A percentile compares a stretch with the other conserved stretches of the same genome.
phyloP scores from a whole-genome alignment of 2,797 vertebrate species.

The Selene dorsalis region DNA sequence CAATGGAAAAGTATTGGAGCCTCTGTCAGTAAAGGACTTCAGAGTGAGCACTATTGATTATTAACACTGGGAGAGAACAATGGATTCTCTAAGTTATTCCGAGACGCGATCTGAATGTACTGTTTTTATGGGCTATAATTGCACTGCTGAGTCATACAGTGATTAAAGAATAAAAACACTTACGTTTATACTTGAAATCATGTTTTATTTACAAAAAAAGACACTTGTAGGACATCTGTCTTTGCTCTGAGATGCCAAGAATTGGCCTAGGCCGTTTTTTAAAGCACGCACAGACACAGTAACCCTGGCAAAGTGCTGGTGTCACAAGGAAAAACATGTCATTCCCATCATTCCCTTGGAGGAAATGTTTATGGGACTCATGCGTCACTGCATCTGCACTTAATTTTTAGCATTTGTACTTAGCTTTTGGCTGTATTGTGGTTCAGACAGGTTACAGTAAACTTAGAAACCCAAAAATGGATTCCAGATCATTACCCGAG shows the following conservation, averaged over 20 bases:
- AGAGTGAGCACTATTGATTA: conserved; percentile 40
- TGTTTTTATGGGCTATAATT: background rate
- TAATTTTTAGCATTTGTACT: conserved; percentile 20
- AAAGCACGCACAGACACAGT: background rate
- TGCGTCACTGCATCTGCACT: conserved; percentile 7
- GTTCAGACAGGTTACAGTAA: conserved; percentile 3
- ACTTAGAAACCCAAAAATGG: background rate
- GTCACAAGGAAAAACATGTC: conserved; percentile 2
- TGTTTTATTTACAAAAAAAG: conserved; percentile 68
- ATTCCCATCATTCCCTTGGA: background rate
- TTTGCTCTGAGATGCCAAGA: conserved; percentile 32
- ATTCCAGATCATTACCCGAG: background rate
- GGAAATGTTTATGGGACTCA: background rate
- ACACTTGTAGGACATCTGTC: conserved; percentile 42
- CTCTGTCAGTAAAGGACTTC: conserved; percentile 31
- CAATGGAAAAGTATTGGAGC: conserved; percentile 32
- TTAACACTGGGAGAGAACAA: conserved; percentile 24
- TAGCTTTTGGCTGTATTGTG: conserved; percentile 14
- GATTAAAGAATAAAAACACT: conserved; percentile 14
- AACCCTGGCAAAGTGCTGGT: conserved; percentile 23
- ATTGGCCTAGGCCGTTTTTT: conserved; percentile 12
- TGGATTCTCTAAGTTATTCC: background rate
- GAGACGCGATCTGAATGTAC: background rate
- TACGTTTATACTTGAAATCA: conserved; percentile 15
- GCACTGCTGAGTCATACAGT: background rate